A percentile compares a stretch with the other conserved stretches of the same genome.
These are phyloP conservation scores for Nannobrachium achirus DNA, from an alignment of 2,113 vertebrate species.

Conservation along the genomic window DNA sequence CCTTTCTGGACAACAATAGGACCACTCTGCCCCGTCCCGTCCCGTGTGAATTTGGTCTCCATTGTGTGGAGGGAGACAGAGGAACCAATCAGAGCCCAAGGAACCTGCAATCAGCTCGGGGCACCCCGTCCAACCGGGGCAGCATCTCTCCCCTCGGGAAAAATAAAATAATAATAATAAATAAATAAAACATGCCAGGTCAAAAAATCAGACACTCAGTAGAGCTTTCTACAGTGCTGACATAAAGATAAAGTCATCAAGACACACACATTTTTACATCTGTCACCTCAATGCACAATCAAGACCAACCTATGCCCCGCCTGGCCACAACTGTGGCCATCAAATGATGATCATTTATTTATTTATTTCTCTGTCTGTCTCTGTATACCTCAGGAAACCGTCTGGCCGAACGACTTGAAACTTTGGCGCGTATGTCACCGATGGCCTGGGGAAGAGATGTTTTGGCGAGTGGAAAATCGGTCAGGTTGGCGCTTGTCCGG, in stretches of 20 bases:
- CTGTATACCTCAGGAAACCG: no score
- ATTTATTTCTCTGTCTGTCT: no score
- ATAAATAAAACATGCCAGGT: conserved; percentile 46
- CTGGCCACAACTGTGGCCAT: no score
- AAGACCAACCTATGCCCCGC: conserved; percentile 28
- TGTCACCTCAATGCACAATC: conserved; percentile 68
- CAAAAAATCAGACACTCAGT: conserved; percentile 71
- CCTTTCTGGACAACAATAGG: conserved; percentile 74
- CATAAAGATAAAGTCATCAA: conserved; percentile 41
- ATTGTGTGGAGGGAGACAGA: conserved; percentile 72
- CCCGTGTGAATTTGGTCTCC: conserved; percentile 71
- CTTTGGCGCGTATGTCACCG: no score
- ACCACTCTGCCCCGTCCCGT: conserved; percentile 65
- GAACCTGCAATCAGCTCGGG: conserved; percentile 76
- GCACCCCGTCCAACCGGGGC: conserved; percentile 68
- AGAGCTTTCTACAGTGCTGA: conserved; percentile 17
- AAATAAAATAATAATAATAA: conserved; percentile 22
- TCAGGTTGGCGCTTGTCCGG: no score
- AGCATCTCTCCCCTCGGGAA: conserved; percentile 37
- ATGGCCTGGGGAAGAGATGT: no score
- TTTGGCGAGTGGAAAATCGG: no score
- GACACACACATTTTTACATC: conserved; percentile 53
- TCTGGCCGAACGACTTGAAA: no score
- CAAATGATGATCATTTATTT: no score
- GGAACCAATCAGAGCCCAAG: conserved; percentile 75